phyloP scores from a whole-genome alignment of 2,888 invertebrate species.

The Scaptomyza caliginosa region DNA sequence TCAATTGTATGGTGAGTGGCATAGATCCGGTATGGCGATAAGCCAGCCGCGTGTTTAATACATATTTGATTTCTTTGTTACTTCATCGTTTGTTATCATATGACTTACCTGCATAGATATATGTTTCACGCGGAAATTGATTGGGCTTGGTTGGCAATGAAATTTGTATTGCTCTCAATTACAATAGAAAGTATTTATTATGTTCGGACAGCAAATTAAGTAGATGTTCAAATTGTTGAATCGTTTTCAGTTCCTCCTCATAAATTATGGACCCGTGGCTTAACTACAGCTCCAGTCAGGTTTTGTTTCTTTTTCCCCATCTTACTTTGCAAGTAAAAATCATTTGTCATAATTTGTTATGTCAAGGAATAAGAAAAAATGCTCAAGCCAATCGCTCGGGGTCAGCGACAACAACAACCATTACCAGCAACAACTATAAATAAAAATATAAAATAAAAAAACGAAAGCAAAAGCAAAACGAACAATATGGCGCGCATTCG shows the following conservation, averaged over 20 bases:
- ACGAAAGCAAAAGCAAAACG: neutral
- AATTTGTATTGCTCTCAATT: conserved; percentile 7
- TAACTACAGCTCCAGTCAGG: conserved; percentile 37
- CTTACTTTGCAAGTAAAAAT: conserved; percentile 55
- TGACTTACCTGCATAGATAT: neutral
- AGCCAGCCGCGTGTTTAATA: conserved; percentile 25
- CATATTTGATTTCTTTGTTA: conserved; percentile 32
- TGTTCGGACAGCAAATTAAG: neutral
- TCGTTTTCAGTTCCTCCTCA: conserved; percentile 12
- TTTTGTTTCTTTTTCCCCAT: conserved; percentile 3
- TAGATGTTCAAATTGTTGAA: neutral
- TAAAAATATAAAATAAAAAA: conserved; percentile 19
- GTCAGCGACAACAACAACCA: conserved; percentile 42
- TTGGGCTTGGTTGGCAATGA: conserved; percentile 22
- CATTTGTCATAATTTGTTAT: conserved; percentile 70
- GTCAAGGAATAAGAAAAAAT: conserved; percentile 7
- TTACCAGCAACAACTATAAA: conserved; percentile 28
- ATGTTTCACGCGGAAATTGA: conserved; percentile 14
- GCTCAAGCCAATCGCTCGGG: conserved; percentile 36
- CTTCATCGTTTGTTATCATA: conserved; percentile 23
- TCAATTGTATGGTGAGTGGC: neutral
- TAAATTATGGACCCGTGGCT: conserved; percentile 37
- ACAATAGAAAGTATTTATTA: conserved; percentile 29
- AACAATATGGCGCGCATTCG: conserved; percentile 49
- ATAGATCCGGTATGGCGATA: neutral